phyloP scores from a whole-genome alignment of 2,113 vertebrate species.

The Halcyon malimbica region DNA sequence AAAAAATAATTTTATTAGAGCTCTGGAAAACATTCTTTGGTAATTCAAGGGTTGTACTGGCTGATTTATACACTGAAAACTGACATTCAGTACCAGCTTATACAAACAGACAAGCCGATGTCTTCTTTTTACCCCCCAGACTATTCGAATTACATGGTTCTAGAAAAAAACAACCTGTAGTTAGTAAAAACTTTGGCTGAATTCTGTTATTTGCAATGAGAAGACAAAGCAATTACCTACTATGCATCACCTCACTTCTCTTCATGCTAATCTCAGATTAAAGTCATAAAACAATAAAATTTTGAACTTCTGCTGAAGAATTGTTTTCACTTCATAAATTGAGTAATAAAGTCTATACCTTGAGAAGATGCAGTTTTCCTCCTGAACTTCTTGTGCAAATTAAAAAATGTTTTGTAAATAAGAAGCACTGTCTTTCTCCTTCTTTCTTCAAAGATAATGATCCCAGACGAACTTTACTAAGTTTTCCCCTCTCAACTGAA shows the following conservation, averaged over 20 bases:
- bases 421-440: constrained; percentile 97
- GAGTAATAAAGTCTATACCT: constrained; percentile 76
- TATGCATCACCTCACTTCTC: background rate
- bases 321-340: background rate
- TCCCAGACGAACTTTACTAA: constrained; percentile 96
- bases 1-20: constrained; percentile 16
- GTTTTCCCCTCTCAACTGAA: constrained; percentile 94
- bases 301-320: background rate
- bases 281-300: background rate
- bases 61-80: background rate
- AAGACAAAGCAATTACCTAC: background rate
- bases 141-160: background rate
- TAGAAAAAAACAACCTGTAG: background rate
- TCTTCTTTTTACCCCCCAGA: background rate
- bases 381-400: constrained; percentile 98
- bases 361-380: constrained; percentile 96
- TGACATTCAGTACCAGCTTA: background rate
- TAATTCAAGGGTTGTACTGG: background rate
- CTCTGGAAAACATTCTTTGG: background rate
- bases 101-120: background rate
- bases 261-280: background rate
- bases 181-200: background rate
- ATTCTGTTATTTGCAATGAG: background rate
- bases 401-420: constrained; percentile 98
- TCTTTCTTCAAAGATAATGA: constrained; percentile 97